phyloP scores from a whole-genome alignment of 2,113 vertebrate species.

The Silurus meridionalis region DNA sequence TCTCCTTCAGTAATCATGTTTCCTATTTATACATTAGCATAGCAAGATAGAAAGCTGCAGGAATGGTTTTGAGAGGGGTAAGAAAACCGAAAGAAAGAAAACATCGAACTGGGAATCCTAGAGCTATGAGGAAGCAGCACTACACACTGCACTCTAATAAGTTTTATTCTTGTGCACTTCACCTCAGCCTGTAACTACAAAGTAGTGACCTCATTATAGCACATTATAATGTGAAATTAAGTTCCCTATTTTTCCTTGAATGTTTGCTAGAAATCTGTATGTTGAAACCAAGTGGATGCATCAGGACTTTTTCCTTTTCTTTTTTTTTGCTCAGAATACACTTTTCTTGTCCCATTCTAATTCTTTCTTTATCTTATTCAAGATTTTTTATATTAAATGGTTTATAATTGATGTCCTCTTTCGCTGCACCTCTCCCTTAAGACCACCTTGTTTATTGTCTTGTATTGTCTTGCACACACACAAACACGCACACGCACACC shows the following conservation, averaged over 20 bases:
- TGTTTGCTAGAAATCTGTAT: not conserved
- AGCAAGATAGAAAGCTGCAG: not conserved
- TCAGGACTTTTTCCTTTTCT: not conserved
- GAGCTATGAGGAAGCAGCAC: not conserved
- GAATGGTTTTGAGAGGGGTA: not conserved
- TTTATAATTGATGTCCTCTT: not conserved
- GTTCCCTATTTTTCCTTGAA: not conserved
- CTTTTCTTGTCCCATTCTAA: not conserved
- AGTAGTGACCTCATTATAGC: not conserved
- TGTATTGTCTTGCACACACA: not conserved
- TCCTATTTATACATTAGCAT: not conserved
- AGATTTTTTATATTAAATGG: not conserved
- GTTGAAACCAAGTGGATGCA: not conserved
- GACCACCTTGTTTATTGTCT: not conserved
- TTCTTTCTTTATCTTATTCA: not conserved
- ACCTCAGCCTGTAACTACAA: not conserved
- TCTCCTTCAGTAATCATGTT: not conserved
- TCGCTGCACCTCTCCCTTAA: not conserved
- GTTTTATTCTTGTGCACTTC: not conserved
- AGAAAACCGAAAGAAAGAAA: not conserved
- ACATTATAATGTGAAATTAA: not conserved
- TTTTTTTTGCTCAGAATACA: too few relatives aligned
- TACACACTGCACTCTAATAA: not conserved
- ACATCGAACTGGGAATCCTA: not conserved
- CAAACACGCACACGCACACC: too few relatives aligned